Evolutionary conservation across 2,113 vertebrate genomes (phyloP).

Genomic region (Willisornis vidua): DNA sequence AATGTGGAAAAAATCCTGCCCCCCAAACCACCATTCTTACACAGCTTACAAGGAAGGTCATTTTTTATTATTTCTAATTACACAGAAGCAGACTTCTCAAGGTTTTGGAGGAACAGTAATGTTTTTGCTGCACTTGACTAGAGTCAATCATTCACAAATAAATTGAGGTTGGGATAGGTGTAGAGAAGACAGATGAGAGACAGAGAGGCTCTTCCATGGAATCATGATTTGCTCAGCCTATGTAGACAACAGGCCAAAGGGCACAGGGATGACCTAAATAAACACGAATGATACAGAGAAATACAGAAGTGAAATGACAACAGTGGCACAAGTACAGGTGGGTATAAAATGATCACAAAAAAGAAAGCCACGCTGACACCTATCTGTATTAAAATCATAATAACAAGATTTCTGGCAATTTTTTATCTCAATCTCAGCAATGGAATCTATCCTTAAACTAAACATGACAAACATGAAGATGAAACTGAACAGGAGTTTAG

Average conservation of each 20-base stretch:
- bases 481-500: not conserved
- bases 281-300: not conserved
- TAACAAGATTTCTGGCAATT: not conserved
- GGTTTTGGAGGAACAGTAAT: not conserved
- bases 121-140: not conserved
- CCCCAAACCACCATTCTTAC: not conserved
- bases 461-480: not conserved
- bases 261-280: not conserved
- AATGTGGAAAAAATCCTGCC: not conserved
- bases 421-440: not conserved
- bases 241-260: not conserved
- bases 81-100: not conserved
- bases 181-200: not conserved
- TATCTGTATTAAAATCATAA: not conserved
- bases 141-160: not conserved
- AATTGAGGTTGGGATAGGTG: not conserved
- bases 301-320: not conserved
- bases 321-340: not conserved
- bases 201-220: not conserved
- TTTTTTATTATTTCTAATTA: not conserved
- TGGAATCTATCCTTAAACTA: not conserved
- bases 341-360: not conserved
- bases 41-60: not conserved
- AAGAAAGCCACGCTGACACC: not conserved
- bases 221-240: not conserved